Base-by-base conservation (phyloP, 2,113 vertebrate species). In the Gambusia affinis region DNA sequence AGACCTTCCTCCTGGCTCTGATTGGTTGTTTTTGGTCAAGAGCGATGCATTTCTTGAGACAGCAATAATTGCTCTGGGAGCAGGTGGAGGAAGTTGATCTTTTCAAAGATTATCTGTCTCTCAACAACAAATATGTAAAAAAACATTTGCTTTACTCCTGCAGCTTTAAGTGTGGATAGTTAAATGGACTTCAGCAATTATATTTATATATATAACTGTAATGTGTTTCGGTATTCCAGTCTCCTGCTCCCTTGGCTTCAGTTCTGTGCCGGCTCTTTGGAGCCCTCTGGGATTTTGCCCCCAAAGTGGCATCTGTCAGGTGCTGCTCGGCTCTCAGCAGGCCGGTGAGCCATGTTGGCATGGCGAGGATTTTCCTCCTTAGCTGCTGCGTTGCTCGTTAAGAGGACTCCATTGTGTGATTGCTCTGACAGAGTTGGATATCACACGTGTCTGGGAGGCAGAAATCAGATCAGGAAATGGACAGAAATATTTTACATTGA, bases 281-380 rank as follows among this genome's bases (percentile, higher is more conserved):
- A 92, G 86, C 86, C 76, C 84, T 79, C 77, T 75, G 85, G 92
- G 81, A 90, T 87, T 78, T 76, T 65, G 76, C 70, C 76, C 79
- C 80, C 80, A 86, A 64, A 90, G 83, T 87, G 85, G 86, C 92
- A 92, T 90, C 92, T 93, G 93, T 89, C 92, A 93, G 92, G 91
- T 94, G 92, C 83, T 85, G 81, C 80, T 83, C 27, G 88, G 84
- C 89, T 91, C 89, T 87, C 86, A 87, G 72, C 42, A 69, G 69
- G 81, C 70, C 72, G 72, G 37, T 74, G 64, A 86, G 76, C 76
- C 74, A 30, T 14, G 19, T 30, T 80, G 74, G 87, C 83, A 73
- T 12, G 67, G 71, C 37, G 72, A 67, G 74, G 74, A 76, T 67
- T 70, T 44, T 79, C 64, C 77, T 68, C 84, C 73, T 73, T 8